These are phyloP conservation scores for Phenganax stokvisi DNA, from an alignment of 92 coral and sea anemone species.

Conservation along the genomic window DNA sequence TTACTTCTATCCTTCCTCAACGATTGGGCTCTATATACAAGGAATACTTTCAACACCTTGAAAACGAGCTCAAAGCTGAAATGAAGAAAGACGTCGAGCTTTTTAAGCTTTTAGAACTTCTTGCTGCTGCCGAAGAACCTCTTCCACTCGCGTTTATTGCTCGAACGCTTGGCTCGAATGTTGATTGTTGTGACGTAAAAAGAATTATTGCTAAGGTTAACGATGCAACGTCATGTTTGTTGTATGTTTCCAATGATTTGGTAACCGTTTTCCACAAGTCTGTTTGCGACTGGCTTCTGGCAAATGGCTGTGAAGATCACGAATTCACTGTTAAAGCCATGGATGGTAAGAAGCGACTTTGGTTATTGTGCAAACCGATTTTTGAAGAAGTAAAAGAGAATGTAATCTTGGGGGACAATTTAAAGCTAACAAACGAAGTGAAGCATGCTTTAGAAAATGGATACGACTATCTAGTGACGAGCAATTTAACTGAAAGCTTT, in stretches of 20 bases:
- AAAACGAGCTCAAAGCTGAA: neutral
- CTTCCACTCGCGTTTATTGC: constrained; percentile 10
- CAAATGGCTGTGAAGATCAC: neutral
- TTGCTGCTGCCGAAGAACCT: neutral
- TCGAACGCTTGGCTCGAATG: neutral
- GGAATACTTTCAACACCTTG: neutral
- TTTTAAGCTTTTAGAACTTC: neutral
- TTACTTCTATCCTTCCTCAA: neutral
- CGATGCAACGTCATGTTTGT: constrained; percentile 7
- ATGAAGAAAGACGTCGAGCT: neutral
- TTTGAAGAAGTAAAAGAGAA: neutral
- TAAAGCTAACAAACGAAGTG: neutral
- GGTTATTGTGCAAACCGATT: neutral
- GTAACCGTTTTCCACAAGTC: constrained; percentile 1
- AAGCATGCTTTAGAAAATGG: neutral
- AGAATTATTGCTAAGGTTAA: neutral
- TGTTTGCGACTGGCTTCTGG: neutral
- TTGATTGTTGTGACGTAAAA: neutral
- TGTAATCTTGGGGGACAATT: neutral
- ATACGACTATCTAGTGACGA: neutral
- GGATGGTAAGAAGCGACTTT: neutral
- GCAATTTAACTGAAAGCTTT: neutral
- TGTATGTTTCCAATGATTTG: constrained; percentile 30
- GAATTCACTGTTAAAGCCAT: neutral
- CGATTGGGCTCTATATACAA: neutral